Evolutionary conservation across 2,797 vertebrate species (phyloP).

Genomic region (Cirrhinus mrigala): DNA sequence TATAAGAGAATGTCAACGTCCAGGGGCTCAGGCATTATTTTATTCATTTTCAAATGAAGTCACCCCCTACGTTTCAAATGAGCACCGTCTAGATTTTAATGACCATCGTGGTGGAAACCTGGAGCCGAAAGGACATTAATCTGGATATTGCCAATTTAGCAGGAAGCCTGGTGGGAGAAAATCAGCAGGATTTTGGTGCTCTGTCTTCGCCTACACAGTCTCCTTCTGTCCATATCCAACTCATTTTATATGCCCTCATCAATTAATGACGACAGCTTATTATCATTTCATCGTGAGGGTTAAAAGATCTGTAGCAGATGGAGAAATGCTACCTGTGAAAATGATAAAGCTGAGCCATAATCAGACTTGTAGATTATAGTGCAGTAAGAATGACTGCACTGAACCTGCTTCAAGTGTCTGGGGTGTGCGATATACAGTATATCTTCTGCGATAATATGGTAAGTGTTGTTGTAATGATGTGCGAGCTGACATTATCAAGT

Average conservation of each 20-base stretch:
- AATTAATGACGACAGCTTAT: constrained; percentile 57
- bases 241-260: constrained; percentile 53
- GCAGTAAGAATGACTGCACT: neutral
- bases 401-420: neutral
- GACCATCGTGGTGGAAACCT: constrained; percentile 52
- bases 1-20: constrained; percentile 42
- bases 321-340: constrained; percentile 42
- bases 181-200: constrained; percentile 49
- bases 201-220: constrained; percentile 49
- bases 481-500: no score
- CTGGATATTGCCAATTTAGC: constrained; percentile 56
- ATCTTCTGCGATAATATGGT: no score
- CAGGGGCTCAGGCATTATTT: constrained; percentile 34
- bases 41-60: constrained; percentile 51
- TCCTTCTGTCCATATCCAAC: constrained; percentile 47
- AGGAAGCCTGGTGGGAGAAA: constrained; percentile 51
- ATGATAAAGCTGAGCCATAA: constrained; percentile 36
- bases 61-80: constrained; percentile 44
- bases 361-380: constrained; percentile 40
- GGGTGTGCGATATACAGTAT: no score
- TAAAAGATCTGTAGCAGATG: constrained; percentile 42
- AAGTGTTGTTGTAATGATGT: no score
- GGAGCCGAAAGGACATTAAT: constrained; percentile 59
- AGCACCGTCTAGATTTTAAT: constrained; percentile 56
- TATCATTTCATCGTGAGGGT: constrained; percentile 52